Base-by-base conservation (phyloP, 1,140 invertebrate species). In the Musca domestica region DNA sequence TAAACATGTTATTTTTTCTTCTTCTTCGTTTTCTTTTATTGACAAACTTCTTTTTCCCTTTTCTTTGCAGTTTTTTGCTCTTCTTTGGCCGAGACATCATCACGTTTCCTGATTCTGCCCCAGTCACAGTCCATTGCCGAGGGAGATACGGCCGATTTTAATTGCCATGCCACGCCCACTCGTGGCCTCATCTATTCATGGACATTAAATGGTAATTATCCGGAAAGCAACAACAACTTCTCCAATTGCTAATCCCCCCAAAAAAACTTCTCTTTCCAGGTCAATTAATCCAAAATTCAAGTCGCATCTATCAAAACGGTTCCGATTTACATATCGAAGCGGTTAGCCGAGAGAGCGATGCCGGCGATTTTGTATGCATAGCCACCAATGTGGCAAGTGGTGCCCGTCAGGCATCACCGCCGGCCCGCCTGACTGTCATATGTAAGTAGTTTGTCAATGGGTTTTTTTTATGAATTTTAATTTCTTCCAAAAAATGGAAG, bases 341-440 rank as follows among this genome's bases (percentile, higher is more conserved):
- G 9, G 77, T 78, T 70, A 71, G 72, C 56, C 76, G 75, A 19
- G 67, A 61, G 47, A 71, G 71, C 52, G 78, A 81, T 77, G 74
- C 71, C 30, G 78, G 78, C 20, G 76, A 78, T 68, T 81, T 78
- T 70, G 77, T 79, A 63, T 81, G 78, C 69, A 79, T 81, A 61
- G 78, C 78, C 27, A 77, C 76, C 64, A 81, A 72, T 69, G 68
- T 71, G 67, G 68, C 74, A 71, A 81, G 76, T 69, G 78, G 78
- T 66, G 78, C 78, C 68, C 73, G 78, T 61, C 74, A 78, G 71
- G 78, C 78, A 30, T 81, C 78, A 56, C 78, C 78, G 2, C 72
- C 78, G 46, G 78, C 78, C 30, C 73, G 74, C 67, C 71, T 81
- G 68, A 79, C 71, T 68, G 72, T 81, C 49, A 81, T 79, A 71